phyloP scores from a whole-genome alignment of 2,888 invertebrate species.

The Panzeria rudis region DNA sequence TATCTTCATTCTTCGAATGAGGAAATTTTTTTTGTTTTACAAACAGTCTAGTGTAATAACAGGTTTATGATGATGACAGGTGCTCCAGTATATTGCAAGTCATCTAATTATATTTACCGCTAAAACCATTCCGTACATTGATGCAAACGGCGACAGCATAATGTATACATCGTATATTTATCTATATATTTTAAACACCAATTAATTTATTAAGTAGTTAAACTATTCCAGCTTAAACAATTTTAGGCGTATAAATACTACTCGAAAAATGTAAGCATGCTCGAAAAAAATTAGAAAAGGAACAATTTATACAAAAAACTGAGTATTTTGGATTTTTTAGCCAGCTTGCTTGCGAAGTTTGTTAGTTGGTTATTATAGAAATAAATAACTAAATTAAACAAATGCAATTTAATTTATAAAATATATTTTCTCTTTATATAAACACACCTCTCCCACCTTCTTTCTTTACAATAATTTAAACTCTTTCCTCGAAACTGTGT shows the following conservation, averaged over 20 bases:
- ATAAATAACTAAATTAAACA: conserved; percentile 19
- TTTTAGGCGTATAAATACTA: conserved; percentile 22
- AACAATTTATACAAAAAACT: not conserved
- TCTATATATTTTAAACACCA: no score
- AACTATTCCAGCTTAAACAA: conserved; percentile 55
- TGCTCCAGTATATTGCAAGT: no score
- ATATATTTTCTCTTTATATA: not conserved
- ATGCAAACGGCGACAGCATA: no score
- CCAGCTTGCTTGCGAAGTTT: conserved; percentile 67
- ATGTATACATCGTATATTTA: no score
- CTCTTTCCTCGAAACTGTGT: not conserved
- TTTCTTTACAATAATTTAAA: not conserved
- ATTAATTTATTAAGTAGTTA: not conserved
- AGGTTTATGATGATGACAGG: no score
- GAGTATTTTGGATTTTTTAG: conserved; percentile 13
- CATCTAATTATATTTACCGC: no score
- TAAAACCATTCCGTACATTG: no score
- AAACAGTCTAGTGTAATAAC: no score
- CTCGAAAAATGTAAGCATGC: conserved; percentile 5
- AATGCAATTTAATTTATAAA: conserved; percentile 56
- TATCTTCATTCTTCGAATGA: no score
- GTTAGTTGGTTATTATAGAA: conserved; percentile 59
- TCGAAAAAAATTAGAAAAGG: conserved; percentile 14
- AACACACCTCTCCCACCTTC: not conserved
- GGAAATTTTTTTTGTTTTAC: no score